Conservation (phyloP, 1,140 invertebrate species). For the Zaprionus ghesquierei region DNA sequence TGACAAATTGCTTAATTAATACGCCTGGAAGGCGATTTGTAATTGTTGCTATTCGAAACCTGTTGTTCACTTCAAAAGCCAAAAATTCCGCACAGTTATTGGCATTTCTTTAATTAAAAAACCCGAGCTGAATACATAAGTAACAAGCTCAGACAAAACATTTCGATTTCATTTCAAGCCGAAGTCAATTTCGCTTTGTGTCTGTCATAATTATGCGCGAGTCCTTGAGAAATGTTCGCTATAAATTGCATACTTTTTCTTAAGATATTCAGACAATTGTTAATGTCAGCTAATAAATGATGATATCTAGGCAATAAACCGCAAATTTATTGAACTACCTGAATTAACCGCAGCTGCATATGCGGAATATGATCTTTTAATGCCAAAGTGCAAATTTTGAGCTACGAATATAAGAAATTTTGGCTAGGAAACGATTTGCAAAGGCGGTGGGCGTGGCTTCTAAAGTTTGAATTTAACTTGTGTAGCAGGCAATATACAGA, state of each 20-base stretch:
- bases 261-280: constrained; percentile 2
- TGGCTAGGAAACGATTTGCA: no score
- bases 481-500: no score
- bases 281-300: not conserved
- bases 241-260: constrained; percentile 19
- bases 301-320: not conserved
- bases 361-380: not conserved
- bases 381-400: not conserved
- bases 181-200: constrained; percentile 4
- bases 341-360: not conserved
- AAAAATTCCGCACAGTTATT: constrained; percentile 53
- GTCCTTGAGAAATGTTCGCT: not conserved
- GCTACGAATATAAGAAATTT: not conserved
- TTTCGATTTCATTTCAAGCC: constrained; percentile 13
- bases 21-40: constrained; percentile 67
- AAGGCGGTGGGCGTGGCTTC: no score
- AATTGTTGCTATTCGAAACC: constrained; percentile 27
- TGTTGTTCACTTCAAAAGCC: constrained; percentile 38
- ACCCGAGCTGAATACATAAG: constrained; percentile 25
- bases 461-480: no score
- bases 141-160: constrained; percentile 3
- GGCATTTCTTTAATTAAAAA: constrained; percentile 62
- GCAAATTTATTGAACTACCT: not conserved
- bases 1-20: constrained; percentile 81
- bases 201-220: constrained; percentile 23